phyloP scores from a whole-genome alignment of 2,797 vertebrate species.

The Taeniopygia guttata region DNA sequence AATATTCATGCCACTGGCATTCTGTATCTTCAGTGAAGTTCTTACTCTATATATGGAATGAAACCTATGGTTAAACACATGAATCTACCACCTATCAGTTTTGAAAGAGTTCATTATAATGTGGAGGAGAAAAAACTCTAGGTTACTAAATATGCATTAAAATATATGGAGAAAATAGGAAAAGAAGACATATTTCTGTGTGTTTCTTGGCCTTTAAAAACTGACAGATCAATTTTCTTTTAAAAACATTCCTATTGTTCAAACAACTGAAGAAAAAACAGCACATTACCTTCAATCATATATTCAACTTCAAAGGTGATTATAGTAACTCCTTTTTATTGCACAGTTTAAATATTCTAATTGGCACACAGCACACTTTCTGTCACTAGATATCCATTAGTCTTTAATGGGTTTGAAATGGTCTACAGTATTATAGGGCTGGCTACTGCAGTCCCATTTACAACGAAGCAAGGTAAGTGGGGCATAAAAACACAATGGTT shows the following conservation, averaged over 20 bases:
- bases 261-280: constrained; percentile 16
- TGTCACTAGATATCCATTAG: constrained; percentile 38
- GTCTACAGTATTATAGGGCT: not conserved
- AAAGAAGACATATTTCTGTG: not conserved
- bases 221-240: not conserved
- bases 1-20: constrained; percentile 44
- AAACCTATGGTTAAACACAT: constrained; percentile 2
- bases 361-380: constrained; percentile 9
- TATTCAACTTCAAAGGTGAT: constrained; percentile 40
- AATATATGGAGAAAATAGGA: not conserved
- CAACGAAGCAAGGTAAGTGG: not conserved
- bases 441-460: constrained; percentile 24
- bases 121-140: not conserved
- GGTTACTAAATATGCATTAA: not conserved
- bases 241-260: not conserved
- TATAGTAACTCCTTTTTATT: constrained; percentile 66
- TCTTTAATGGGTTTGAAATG: constrained; percentile 39
- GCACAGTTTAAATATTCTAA: constrained; percentile 60
- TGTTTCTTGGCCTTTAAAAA: not conserved
- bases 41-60: not conserved
- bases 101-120: constrained; percentile 3
- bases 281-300: constrained; percentile 15
- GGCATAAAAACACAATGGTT: not conserved
- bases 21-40: constrained; percentile 12
- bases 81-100: not conserved